Evolutionary conservation across 2,797 vertebrate genomes (phyloP).

Genomic region (Anguilla obscura): DNA sequence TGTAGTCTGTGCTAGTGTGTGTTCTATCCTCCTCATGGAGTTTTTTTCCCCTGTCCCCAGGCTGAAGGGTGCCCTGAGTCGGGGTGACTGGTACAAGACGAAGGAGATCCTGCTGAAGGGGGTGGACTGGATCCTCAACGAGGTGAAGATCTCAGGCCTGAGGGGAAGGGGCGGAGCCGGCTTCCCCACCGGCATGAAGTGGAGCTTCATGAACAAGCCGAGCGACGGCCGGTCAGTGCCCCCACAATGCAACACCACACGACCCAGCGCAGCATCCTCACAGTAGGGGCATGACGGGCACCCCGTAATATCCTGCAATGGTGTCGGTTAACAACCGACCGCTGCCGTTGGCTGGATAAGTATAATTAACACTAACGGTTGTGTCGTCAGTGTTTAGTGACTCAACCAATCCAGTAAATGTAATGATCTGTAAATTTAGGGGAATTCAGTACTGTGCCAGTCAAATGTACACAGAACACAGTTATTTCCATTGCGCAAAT

Average conservation of each 20-base stretch:
- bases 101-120: constrained; percentile 92
- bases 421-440: background rate
- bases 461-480: background rate
- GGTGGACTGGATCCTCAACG: constrained; percentile 87
- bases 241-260: background rate
- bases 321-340: background rate
- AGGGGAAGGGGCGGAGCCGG: constrained; percentile 88
- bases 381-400: background rate
- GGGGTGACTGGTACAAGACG: constrained; percentile 93
- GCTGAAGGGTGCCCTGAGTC: constrained; percentile 80
- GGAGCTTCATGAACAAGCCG: constrained; percentile 97
- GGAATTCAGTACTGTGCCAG: background rate
- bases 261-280: background rate
- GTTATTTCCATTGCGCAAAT: background rate
- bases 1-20: background rate
- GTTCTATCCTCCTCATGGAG: background rate
- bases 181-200: constrained; percentile 93
- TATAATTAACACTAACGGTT: background rate
- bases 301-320: no score
- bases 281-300: background rate
- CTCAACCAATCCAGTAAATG: background rate
- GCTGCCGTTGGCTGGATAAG: background rate
- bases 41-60: constrained; percentile 56
- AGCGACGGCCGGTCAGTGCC: constrained; percentile 82
- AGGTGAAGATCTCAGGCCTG: constrained; percentile 86